Percentiles rank a stretch among this genome's conserved stretches.
Evolutionary conservation across 2,888 invertebrate species (phyloP).

Genomic region (Philhelius pedissequus): DNA sequence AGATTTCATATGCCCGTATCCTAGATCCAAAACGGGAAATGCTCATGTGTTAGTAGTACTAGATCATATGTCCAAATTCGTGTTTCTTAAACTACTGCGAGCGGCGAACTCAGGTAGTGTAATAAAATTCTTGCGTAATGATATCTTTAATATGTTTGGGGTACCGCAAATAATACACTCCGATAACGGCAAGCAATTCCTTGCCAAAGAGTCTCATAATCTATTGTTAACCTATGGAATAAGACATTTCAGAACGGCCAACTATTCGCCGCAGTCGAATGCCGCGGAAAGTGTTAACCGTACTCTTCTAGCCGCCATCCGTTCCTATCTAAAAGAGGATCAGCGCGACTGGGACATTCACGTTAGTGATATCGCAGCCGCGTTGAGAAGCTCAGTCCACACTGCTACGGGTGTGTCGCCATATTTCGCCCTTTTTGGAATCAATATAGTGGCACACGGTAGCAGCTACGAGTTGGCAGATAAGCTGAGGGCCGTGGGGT

Average conservation of each 20-base stretch:
- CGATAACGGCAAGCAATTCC: conserved; percentile 71
- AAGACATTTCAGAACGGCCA: not conserved
- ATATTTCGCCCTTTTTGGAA: conserved; percentile 41
- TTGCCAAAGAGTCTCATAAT: conserved; percentile 42
- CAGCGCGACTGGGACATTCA: too few relatives aligned
- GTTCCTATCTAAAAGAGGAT: too few relatives aligned
- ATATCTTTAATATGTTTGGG: not conserved
- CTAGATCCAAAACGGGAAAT: not conserved
- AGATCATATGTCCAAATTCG: not conserved
- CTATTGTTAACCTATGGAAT: conserved; percentile 7
- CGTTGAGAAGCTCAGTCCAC: too few relatives aligned
- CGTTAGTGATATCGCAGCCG: too few relatives aligned
- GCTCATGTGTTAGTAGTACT: not conserved
- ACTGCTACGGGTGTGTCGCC: conserved; percentile 38
- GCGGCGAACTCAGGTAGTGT: not conserved
- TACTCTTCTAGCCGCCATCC: too few relatives aligned
- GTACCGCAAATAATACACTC: conserved; percentile 6
- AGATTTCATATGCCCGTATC: not conserved
- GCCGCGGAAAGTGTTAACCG: too few relatives aligned
- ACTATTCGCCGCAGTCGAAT: too few relatives aligned
- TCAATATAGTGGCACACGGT: conserved; percentile 22
- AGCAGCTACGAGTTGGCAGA: not conserved
- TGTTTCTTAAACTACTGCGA: too few relatives aligned
- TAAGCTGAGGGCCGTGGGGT: not conserved
- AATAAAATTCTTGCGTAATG: not conserved